These are phyloP conservation scores for Lepetodrilus schrolli DNA, from an alignment of 2,888 invertebrate species.

Conservation along the genomic window DNA sequence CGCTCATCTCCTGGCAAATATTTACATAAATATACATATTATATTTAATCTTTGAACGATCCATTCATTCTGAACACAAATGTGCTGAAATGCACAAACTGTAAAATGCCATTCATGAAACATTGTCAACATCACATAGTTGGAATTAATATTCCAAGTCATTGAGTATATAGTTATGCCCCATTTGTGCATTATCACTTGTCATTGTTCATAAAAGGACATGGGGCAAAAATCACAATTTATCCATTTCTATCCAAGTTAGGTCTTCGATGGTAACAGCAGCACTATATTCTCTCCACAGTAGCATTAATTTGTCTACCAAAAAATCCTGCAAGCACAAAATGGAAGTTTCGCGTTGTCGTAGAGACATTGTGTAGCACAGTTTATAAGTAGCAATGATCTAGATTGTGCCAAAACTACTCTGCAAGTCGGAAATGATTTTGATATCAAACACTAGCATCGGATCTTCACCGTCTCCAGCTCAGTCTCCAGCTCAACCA, in stretches of 20 bases:
- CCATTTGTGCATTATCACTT: neutral
- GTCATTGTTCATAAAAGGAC: neutral
- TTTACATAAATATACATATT: slow-evolving; percentile 24
- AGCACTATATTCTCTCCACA: neutral
- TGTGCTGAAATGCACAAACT: neutral
- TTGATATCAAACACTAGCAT: too few relatives aligned
- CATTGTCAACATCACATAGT: neutral
- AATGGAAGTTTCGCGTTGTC: too few relatives aligned
- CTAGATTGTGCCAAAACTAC: too few relatives aligned
- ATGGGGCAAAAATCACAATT: slow-evolving; percentile 10
- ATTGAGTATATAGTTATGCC: slow-evolving; percentile 13
- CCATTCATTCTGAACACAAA: slow-evolving; percentile 11
- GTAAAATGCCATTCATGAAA: slow-evolving; percentile 18
- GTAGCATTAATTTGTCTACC: too few relatives aligned
- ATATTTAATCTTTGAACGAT: neutral
- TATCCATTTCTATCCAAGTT: slow-evolving; percentile 12
- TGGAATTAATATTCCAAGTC: neutral
- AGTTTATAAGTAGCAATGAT: too few relatives aligned
- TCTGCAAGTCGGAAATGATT: too few relatives aligned
- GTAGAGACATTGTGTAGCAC: too few relatives aligned
- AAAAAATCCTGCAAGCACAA: too few relatives aligned
- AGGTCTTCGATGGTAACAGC: neutral
- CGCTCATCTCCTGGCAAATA: neutral
- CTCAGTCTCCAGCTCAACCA: too few relatives aligned
- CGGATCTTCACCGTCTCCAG: too few relatives aligned